phyloP scores from a whole-genome alignment of 2,113 vertebrate genomes.

The Varanus salvator region DNA sequence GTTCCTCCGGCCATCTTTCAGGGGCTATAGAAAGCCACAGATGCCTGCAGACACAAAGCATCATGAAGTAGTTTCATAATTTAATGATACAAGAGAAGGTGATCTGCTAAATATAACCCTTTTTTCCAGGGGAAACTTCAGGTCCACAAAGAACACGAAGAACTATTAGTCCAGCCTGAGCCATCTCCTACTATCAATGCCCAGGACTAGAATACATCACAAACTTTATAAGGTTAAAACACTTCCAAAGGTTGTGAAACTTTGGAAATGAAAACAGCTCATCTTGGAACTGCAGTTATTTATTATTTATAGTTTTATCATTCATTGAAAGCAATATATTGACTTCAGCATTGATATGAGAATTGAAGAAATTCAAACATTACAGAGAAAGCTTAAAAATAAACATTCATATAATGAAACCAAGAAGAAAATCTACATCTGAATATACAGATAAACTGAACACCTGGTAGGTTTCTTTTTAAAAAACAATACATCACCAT shows the following conservation, averaged over 20 bases:
- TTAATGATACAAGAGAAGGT: background rate
- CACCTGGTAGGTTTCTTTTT: background rate
- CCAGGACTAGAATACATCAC: background rate
- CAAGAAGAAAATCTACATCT: background rate
- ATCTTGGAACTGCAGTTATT: no score
- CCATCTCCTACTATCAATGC: background rate
- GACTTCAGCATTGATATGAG: background rate
- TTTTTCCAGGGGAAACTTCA: background rate
- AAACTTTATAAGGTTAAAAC: background rate
- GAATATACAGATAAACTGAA: background rate
- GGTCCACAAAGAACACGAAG: background rate
- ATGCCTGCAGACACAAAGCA: background rate
- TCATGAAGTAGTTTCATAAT: background rate
- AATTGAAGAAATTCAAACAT: background rate
- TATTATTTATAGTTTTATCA: background rate
- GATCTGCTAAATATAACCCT: background rate
- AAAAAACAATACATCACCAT: background rate
- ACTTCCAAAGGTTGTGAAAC: background rate
- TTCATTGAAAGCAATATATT: background rate
- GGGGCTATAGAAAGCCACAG: background rate
- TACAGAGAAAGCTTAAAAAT: background rate
- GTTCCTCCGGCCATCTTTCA: background rate
- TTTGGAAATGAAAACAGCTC: background rate
- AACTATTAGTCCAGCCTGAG: background rate
- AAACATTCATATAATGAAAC: background rate